Evolutionary conservation across 1,140 invertebrate species (phyloP).

Genomic region (Paralvinella palmiformis): DNA sequence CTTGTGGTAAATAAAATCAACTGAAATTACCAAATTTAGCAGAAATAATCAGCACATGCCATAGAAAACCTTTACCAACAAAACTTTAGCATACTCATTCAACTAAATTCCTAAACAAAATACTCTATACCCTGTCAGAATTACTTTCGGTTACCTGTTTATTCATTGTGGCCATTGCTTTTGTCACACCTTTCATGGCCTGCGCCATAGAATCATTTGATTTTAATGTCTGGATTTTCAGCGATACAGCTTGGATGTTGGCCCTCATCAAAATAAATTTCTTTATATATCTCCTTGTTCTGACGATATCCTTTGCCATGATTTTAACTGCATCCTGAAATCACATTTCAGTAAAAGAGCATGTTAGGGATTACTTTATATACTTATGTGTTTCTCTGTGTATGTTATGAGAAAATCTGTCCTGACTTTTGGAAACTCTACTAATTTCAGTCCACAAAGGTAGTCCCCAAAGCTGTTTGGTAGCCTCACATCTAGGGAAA

Average conservation of each 20-base stretch:
- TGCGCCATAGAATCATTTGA: constrained; percentile 99
- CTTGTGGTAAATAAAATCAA: too few species aligned
- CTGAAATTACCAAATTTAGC: too few species aligned
- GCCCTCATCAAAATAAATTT: constrained; percentile 99
- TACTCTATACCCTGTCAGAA: too few species aligned
- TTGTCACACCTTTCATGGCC: constrained; percentile 98
- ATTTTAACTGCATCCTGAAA: constrained; percentile 96
- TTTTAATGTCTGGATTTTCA: constrained; percentile 96
- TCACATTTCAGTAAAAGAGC: constrained; percentile 21
- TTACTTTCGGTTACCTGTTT: constrained; percentile 58
- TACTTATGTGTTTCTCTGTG: too few species aligned
- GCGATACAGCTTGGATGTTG: constrained; percentile 89
- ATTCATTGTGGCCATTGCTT: constrained; percentile 98
- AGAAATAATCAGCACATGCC: too few species aligned
- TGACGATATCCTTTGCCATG: constrained; percentile 98
- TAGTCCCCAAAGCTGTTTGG: background rate
- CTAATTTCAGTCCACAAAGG: too few species aligned
- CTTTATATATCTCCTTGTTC: constrained; percentile 89
- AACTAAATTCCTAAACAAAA: too few species aligned
- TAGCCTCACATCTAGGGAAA: background rate
- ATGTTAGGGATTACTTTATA: background rate
- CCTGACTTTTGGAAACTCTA: too few species aligned
- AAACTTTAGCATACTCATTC: too few species aligned
- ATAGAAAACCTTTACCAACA: too few species aligned
- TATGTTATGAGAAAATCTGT: too few species aligned